phyloP scores from a whole-genome alignment of 2,113 vertebrate genomes.

The Pterocles burchelli region DNA sequence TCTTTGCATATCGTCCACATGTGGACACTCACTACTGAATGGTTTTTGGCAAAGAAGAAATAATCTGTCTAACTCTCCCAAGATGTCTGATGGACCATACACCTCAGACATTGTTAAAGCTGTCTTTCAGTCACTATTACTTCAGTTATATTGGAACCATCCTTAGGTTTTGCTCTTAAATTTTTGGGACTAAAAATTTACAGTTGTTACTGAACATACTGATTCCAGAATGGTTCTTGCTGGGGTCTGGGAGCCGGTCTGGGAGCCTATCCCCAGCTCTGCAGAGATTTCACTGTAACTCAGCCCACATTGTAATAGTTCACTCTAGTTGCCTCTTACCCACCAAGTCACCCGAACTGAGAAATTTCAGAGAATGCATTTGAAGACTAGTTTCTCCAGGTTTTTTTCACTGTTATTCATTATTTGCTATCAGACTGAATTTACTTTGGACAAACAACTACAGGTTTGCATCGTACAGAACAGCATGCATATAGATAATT shows the following conservation, averaged over 20 bases:
- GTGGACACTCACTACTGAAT: rapidly evolving
- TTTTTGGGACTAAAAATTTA: background rate
- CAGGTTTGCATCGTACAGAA: background rate
- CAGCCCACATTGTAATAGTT: rapidly evolving
- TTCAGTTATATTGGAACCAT: background rate
- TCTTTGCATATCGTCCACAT: background rate
- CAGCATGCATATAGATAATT: background rate
- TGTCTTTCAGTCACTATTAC: background rate
- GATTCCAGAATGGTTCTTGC: background rate
- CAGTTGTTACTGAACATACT: background rate
- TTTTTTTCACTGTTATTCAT: background rate
- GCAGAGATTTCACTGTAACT: background rate
- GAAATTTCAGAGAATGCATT: background rate
- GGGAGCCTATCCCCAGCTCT: background rate
- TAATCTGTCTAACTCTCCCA: background rate
- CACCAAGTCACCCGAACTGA: background rate
- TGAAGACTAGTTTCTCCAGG: background rate
- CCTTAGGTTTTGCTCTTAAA: background rate
- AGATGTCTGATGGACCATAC: background rate
- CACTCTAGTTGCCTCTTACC: background rate
- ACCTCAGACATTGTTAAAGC: background rate
- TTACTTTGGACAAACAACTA: background rate
- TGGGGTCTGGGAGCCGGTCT: background rate
- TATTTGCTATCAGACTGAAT: background rate
- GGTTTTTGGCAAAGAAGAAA: background rate